These are phyloP conservation scores for Alosa sapidissima DNA, from an alignment of 2,797 vertebrate species.

Conservation along the genomic window DNA sequence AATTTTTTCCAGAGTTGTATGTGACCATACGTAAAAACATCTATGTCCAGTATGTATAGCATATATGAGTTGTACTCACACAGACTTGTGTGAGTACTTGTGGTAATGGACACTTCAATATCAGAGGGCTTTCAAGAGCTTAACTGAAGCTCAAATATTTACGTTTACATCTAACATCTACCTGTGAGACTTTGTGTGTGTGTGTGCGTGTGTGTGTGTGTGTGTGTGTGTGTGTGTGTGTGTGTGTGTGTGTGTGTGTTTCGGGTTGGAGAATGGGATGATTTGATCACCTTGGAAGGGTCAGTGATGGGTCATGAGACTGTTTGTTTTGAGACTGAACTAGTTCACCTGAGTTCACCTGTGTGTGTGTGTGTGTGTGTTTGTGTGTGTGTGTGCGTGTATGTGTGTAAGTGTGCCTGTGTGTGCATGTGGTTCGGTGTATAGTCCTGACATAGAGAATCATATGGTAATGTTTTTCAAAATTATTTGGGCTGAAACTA, in stretches of 20 bases:
- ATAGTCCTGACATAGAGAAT: not conserved
- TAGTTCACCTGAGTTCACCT: not conserved
- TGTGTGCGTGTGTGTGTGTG: not conserved
- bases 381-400: not conserved
- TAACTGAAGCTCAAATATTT: no score
- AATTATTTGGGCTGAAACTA: not conserved
- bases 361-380: constrained; percentile 1
- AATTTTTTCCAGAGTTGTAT: no score
- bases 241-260: not conserved
- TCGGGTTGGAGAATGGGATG: not conserved
- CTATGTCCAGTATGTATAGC: no score
- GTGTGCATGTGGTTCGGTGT: not conserved
- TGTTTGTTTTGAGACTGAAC: not conserved
- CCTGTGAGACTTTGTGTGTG: no score
- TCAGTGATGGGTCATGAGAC: no score
- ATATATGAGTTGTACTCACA: no score
- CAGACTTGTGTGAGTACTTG: no score
- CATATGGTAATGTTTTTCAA: not conserved
- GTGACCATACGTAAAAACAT: no score
- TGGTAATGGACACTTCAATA: no score
- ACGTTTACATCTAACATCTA: no score
- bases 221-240: not conserved
- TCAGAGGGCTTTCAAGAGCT: no score
- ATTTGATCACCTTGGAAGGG: not conserved
- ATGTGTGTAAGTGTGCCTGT: not conserved